Evolutionary conservation across 2,888 invertebrate species (phyloP).

Genomic region (Alviniconcha strummeri): DNA sequence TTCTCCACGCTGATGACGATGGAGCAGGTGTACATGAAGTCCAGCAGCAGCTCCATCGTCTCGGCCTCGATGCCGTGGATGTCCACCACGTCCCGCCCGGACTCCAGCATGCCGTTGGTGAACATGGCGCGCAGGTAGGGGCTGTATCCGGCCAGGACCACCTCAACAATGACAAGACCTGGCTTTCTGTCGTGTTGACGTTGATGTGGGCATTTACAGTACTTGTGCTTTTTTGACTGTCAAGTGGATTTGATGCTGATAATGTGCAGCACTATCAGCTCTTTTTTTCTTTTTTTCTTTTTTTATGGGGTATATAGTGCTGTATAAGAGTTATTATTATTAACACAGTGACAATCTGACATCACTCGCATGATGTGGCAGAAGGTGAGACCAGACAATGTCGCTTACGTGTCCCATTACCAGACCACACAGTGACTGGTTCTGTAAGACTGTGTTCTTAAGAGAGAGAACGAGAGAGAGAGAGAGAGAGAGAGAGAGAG

Average conservation of each 20-base stretch:
- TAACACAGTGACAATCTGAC: no score
- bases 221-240: no score
- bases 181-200: no score
- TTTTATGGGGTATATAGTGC: no score
- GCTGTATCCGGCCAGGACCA: conserved; percentile 69
- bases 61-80: conserved; percentile 66
- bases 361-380: no score
- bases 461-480: background rate
- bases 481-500: background rate
- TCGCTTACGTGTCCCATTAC: no score
- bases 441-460: background rate
- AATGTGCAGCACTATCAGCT: no score
- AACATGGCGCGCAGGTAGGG: conserved; percentile 72
- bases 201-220: no score
- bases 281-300: no score
- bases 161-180: conserved; percentile 34
- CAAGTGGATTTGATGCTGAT: background rate
- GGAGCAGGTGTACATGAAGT: conserved; percentile 70
- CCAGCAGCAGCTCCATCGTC: conserved; percentile 67
- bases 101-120: conserved; percentile 71
- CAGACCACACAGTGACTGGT: no score
- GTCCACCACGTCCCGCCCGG: conserved; percentile 62
- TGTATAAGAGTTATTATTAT: no score
- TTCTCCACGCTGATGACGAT: conserved; percentile 68
- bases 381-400: no score